These are phyloP conservation scores for Nomada fucata DNA, from an alignment of 2,888 invertebrate species.

Conservation along the genomic window DNA sequence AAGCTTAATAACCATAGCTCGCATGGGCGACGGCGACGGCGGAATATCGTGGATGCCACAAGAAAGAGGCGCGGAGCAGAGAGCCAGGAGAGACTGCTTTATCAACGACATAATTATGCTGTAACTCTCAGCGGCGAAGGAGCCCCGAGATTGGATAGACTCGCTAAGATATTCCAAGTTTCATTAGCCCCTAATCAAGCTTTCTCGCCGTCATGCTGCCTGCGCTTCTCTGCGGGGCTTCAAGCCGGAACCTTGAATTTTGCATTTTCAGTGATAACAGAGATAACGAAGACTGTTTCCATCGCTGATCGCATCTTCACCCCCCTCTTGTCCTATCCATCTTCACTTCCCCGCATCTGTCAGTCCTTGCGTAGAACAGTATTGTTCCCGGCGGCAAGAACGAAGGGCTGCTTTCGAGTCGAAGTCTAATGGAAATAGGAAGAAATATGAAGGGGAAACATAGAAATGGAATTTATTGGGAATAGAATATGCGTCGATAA, in stretches of 20 bases:
- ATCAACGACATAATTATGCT: constrained; percentile 75
- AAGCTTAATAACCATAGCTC: constrained; percentile 55
- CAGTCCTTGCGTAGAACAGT: background rate
- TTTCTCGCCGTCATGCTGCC: constrained; percentile 29
- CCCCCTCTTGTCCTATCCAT: background rate
- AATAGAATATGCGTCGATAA: constrained; percentile 35
- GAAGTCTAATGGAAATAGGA: background rate
- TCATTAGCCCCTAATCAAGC: constrained; percentile 75
- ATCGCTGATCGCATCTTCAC: constrained; percentile 10
- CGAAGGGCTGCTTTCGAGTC: background rate
- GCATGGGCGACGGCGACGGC: constrained; percentile 2
- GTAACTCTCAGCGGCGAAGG: constrained; percentile 66
- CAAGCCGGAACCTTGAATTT: constrained; percentile 53
- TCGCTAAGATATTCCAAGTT: constrained; percentile 75
- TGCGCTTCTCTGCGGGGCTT: constrained; percentile 8
- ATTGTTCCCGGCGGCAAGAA: background rate
- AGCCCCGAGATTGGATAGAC: constrained; percentile 60
- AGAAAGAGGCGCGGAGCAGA: constrained; percentile 17
- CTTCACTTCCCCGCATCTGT: background rate
- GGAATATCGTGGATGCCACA: constrained; percentile 6
- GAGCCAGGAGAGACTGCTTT: constrained; percentile 55
- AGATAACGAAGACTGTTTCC: constrained; percentile 49
- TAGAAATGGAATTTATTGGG: constrained; percentile 2
- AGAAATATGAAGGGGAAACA: constrained; percentile 1
- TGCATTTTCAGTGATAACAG: constrained; percentile 46